Percentiles rank a stretch among this genome's conserved stretches.
phyloP scores from a whole-genome alignment of 2,888 invertebrate genomes.

The Dysmachus trigonus region DNA sequence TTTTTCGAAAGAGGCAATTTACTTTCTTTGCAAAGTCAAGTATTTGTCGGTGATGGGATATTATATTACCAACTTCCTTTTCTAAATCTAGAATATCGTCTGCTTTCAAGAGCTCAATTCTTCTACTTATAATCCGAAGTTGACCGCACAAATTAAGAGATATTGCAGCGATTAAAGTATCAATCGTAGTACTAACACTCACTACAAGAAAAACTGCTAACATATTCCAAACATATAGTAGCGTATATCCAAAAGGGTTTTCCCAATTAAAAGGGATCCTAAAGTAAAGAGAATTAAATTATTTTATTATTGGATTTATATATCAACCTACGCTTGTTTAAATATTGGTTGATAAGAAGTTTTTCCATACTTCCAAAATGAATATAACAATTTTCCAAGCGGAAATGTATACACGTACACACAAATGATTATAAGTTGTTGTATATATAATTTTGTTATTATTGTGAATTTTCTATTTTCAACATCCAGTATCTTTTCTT shows the following conservation, averaged over 20 bases:
- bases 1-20: not conserved
- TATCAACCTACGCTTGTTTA: not conserved
- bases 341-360: not conserved
- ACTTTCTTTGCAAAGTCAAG: not conserved
- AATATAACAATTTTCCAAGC: not conserved
- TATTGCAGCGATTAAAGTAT: not conserved
- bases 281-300: not conserved
- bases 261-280: not conserved
- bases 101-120: not conserved
- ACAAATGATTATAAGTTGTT: not conserved
- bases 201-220: not conserved
- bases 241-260: not conserved
- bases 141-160: not conserved
- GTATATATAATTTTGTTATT: not conserved
- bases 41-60: not conserved
- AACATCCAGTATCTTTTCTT: not conserved
- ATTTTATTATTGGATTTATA: not conserved
- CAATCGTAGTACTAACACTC: not conserved
- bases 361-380: not conserved
- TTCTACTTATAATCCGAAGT: not conserved
- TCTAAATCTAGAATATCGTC: not conserved
- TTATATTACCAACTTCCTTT: not conserved
- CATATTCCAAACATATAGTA: not conserved
- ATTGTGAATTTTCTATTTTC: not conserved
- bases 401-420: not conserved